phyloP scores from a whole-genome alignment of 1,140 invertebrate genomes.

The Protaetia brevitarsis region DNA sequence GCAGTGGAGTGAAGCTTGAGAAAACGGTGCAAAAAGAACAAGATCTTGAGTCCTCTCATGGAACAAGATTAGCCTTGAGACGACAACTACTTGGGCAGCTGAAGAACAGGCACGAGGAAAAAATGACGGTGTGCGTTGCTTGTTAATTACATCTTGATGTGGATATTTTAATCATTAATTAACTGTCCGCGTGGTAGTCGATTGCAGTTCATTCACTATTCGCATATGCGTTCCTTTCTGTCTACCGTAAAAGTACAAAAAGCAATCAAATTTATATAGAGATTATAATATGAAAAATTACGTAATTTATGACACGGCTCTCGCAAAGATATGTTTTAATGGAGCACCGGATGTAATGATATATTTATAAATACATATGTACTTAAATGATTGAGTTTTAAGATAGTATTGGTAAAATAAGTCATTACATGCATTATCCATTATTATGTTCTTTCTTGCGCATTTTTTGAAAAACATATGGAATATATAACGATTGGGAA shows the following conservation, averaged over 20 bases:
- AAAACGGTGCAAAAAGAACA: not conserved
- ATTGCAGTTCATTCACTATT: conserved; percentile 5
- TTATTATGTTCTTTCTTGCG: too few relatives aligned
- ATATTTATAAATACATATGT: too few relatives aligned
- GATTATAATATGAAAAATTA: not conserved
- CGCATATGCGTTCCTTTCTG: not conserved
- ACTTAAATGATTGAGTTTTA: not conserved
- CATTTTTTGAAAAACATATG: too few relatives aligned
- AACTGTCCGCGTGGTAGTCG: not conserved
- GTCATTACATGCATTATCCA: too few relatives aligned
- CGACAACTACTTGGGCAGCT: conserved; percentile 18
- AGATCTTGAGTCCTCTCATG: conserved; percentile 15
- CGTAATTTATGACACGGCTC: not conserved
- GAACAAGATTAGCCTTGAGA: conserved; percentile 21
- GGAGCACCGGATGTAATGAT: not conserved
- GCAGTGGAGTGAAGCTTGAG: not conserved
- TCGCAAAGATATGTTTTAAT: too few relatives aligned
- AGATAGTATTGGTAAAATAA: too few relatives aligned
- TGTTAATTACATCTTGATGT: conserved; percentile 22
- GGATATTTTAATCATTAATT: conserved; percentile 24
- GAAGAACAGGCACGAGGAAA: conserved; percentile 5
- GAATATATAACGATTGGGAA: too few relatives aligned
- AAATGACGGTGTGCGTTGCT: conserved; percentile 17
- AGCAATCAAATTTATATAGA: not conserved
- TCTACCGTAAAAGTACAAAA: not conserved